Evolutionary conservation across 2,888 invertebrate genomes (phyloP).

Genomic region (Stratiomys singularior): DNA sequence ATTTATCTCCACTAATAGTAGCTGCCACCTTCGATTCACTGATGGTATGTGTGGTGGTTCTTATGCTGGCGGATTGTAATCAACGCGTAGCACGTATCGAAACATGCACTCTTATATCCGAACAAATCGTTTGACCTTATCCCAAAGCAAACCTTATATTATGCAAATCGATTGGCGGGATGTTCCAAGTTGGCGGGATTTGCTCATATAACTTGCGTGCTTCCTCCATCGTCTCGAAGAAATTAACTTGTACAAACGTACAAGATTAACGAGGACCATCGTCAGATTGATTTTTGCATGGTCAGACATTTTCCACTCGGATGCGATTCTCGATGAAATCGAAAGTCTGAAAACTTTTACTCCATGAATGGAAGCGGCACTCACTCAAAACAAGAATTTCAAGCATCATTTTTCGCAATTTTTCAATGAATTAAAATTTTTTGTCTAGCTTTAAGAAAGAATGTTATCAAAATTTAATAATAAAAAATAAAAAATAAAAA

Average conservation of each 20-base stretch:
- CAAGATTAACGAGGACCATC: neutral
- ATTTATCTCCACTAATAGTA: constrained; percentile 48
- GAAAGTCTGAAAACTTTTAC: too few relatives aligned
- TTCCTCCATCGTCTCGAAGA: neutral
- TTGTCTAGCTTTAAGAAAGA: too few relatives aligned
- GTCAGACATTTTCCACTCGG: neutral
- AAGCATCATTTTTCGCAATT: too few relatives aligned
- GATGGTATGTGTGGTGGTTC: neutral
- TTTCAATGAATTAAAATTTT: too few relatives aligned
- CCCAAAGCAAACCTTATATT: constrained; percentile 34
- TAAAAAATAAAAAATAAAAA: too few relatives aligned
- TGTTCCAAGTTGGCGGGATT: neutral
- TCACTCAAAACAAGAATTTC: too few relatives aligned
- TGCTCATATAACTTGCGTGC: neutral
- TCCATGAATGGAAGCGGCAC: too few relatives aligned
- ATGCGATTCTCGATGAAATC: too few relatives aligned
- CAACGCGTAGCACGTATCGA: constrained; percentile 33
- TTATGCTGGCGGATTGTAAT: constrained; percentile 4
- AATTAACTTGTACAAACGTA: constrained; percentile 31
- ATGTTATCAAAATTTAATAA: too few relatives aligned
- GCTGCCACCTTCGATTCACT: constrained; percentile 22
- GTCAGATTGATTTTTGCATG: neutral
- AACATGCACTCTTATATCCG: neutral
- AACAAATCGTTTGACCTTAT: constrained; percentile 43
- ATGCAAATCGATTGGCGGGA: constrained; percentile 42